These are phyloP conservation scores for Gracilinanus agilis DNA, from an alignment of 2,113 vertebrate species.

Conservation along the genomic window DNA sequence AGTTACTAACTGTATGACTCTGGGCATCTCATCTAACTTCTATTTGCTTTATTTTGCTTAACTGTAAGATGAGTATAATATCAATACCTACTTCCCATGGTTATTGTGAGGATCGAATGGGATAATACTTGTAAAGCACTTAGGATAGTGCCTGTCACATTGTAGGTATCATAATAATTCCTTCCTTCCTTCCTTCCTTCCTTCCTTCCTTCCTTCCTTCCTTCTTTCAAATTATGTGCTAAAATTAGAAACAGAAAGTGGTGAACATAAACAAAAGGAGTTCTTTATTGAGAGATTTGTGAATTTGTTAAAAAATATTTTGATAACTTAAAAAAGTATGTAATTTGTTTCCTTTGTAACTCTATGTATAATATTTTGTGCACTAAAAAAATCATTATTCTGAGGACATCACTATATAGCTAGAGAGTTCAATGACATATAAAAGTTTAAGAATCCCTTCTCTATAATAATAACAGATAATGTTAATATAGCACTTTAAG, in stretches of 20 bases:
- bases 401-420: background rate
- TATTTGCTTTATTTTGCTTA: background rate
- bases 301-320: background rate
- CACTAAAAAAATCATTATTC: background rate
- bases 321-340: background rate
- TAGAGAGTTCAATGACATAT: background rate
- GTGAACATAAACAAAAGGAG: background rate
- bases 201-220: background rate
- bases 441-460: background rate
- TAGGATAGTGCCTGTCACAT: background rate
- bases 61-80: background rate
- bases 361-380: background rate
- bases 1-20: background rate
- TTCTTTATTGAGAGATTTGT: background rate
- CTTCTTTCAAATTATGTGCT: background rate
- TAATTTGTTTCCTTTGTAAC: background rate
- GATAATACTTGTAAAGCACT: background rate
- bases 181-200: background rate
- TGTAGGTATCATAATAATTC: background rate
- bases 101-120: background rate
- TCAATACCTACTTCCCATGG: background rate
- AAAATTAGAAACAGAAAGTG: conserved; percentile 30
- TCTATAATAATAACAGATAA: background rate
- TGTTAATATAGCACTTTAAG: background rate
- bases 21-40: background rate